These are phyloP conservation scores for Neodontobutis hainanensis DNA, from an alignment of 2,113 vertebrate species.

Conservation along the genomic window DNA sequence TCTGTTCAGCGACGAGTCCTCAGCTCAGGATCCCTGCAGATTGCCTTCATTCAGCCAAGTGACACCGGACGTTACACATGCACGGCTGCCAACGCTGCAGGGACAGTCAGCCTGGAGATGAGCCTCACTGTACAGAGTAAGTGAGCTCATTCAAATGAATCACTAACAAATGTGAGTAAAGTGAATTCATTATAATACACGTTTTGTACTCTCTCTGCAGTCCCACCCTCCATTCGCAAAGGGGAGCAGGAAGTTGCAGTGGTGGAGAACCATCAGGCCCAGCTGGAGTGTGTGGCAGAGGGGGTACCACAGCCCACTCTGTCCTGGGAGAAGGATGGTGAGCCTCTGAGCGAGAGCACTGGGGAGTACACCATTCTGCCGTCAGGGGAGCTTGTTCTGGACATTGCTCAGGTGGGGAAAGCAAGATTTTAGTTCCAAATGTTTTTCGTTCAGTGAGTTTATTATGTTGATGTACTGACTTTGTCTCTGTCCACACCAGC, in stretches of 20 bases:
- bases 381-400: conserved; percentile 88
- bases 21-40: conserved; percentile 86
- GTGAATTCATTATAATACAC: no score
- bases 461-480: neutral
- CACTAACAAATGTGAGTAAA: no score
- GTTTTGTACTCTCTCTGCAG: conserved; percentile 62
- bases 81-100: conserved; percentile 84
- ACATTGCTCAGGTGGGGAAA: conserved; percentile 82
- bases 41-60: conserved; percentile 83
- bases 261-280: conserved; percentile 79
- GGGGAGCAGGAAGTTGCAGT: conserved; percentile 71
- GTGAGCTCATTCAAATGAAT: conserved; percentile 4
- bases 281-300: conserved; percentile 85
- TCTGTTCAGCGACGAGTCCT: conserved; percentile 83
- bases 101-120: conserved; percentile 78
- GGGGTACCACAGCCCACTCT: conserved; percentile 87
- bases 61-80: conserved; percentile 89
- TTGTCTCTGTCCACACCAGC: conserved; percentile 68
- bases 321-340: conserved; percentile 85
- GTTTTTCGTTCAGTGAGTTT: no score
- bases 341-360: conserved; percentile 66
- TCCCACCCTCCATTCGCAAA: conserved; percentile 86
- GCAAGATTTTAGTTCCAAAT: neutral
- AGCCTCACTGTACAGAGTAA: conserved; percentile 85
- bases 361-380: conserved; percentile 83